Conservation (phyloP, 1,140 invertebrate species). For the Agraylea sexmaculata region DNA sequence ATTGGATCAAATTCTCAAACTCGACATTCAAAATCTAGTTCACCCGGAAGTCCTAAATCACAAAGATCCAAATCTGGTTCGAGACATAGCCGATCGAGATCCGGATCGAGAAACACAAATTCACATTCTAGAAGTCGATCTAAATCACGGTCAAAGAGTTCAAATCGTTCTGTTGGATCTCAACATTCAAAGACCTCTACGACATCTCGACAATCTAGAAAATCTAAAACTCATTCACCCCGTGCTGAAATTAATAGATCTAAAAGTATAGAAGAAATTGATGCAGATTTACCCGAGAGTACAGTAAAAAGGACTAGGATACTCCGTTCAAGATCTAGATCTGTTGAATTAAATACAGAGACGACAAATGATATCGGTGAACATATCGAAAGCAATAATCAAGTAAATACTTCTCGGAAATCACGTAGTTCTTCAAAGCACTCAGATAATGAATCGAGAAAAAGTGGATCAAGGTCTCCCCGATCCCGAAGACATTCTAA, state of each 20-base stretch:
- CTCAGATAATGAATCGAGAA: background rate
- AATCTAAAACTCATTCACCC: slow-evolving; percentile 7
- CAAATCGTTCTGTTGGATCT: slow-evolving; percentile 25
- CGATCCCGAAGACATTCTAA: slow-evolving; percentile 10
- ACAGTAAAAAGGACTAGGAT: slow-evolving; percentile 18
- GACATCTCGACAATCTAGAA: slow-evolving; percentile 2
- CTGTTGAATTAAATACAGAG: slow-evolving; percentile 11
- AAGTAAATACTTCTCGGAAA: too few relatives aligned
- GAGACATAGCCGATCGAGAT: slow-evolving; percentile 30
- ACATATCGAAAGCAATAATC: slow-evolving; percentile 19
- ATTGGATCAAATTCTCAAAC: slow-evolving; percentile 22
- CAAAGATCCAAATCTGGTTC: slow-evolving; percentile 30
- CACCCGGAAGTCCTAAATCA: slow-evolving; percentile 22
- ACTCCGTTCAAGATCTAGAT: slow-evolving; percentile 19
- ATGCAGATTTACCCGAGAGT: slow-evolving; percentile 7
- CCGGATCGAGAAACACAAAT: slow-evolving; percentile 29
- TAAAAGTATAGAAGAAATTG: background rate
- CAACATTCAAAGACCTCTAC: slow-evolving; percentile 17
- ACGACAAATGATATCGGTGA: too few relatives aligned
- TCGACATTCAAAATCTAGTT: slow-evolving; percentile 20
- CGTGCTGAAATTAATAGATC: background rate
- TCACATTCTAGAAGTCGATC: slow-evolving; percentile 26
- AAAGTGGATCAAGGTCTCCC: background rate
- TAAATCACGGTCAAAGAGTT: slow-evolving; percentile 21
- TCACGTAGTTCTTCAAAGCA: too few relatives aligned